Evolutionary conservation across 2,113 vertebrate species (phyloP), one percentile per base, ranked within the genome.

Genomic region (Otocyon megalotis): DNA sequence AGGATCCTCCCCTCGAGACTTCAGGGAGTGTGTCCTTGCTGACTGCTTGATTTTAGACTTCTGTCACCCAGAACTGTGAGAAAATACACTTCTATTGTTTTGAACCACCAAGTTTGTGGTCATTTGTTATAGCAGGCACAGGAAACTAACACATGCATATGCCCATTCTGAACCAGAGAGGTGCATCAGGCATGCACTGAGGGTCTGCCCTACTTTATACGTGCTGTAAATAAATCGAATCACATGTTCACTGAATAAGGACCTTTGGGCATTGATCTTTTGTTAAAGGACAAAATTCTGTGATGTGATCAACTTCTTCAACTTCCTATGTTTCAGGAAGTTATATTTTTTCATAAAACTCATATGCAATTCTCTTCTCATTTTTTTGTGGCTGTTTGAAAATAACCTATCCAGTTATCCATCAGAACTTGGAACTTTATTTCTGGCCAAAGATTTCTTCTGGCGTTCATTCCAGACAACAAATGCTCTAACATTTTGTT

Each of bases 371-470:
- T 89, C 67, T 77, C 88, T 93, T 90, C 22, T 80, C 50, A 92
- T 60, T 37, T 43, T 67, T 5, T 26, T 82, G 54, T 56, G 24
- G n/a, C 37, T 90, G 10, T 54, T 97, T 95, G 88, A 94, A 95
- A 96, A 94, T 77, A 82, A n/a, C 50, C 87, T 96, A 24, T 60
- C 20, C 53, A 28, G 32, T 94, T 92, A 88, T 28, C 56, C 4
- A 13, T 81, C 88, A 76, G 93, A 93, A 43, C 35, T 72, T 15
- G 8, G 54, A 53, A 43, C 24, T 82, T 94, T 97, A 90, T 97
- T 93, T 96, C 94, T 86, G 82, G 72, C 56, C 62, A 83, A 37
- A 94, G 76, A 72, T 82, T 93, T 95, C 86, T 93, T 90, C 82
- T 60, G 48, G 81, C 60, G 74, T 72, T 82, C 6, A 58, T 82